Percentiles rank a stretch among this genome's conserved stretches.
phyloP scores from a whole-genome alignment of 2,113 vertebrate species.

The Psilopsiagon aurifrons region DNA sequence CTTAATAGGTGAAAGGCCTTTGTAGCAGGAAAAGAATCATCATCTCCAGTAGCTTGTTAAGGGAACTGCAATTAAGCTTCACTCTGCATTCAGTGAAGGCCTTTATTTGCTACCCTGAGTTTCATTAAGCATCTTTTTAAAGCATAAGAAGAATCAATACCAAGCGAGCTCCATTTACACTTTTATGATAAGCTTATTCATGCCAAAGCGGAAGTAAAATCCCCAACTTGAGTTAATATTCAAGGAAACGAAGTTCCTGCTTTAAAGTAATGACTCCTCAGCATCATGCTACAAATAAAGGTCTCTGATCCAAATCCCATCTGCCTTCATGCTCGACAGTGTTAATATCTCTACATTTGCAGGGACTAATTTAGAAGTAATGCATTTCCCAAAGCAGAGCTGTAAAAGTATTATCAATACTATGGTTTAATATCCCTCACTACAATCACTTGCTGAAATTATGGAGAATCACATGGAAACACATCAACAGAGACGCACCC shows the following conservation, averaged over 20 bases:
- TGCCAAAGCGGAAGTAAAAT: slow-evolving; percentile 42
- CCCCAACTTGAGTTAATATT: slow-evolving; percentile 54
- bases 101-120: slow-evolving; percentile 31
- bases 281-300: slow-evolving; percentile 64
- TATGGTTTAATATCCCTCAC: slow-evolving; percentile 31
- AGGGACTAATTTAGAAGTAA: slow-evolving; percentile 63
- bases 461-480: slow-evolving; percentile 35
- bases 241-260: slow-evolving; percentile 48
- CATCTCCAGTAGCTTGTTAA: slow-evolving; percentile 29
- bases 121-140: slow-evolving; percentile 53
- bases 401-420: slow-evolving; percentile 29
- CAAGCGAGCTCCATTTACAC: not conserved
- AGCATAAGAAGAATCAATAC: slow-evolving; percentile 40
- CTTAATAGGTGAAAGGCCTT: slow-evolving; percentile 38
- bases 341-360: slow-evolving; percentile 60
- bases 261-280: slow-evolving; percentile 68
- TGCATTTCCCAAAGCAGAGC: slow-evolving; percentile 53
- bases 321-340: slow-evolving; percentile 65
- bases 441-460: slow-evolving; percentile 9
- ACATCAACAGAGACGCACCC: not conserved
- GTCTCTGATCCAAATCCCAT: slow-evolving; percentile 71
- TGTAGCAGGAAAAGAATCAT: not conserved
- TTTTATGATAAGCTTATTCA: slow-evolving; percentile 2
- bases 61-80: slow-evolving; percentile 40
- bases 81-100: slow-evolving; percentile 1